Conservation (phyloP, 30 jellyfish, hydroid and myxozoan genomes). For the Clytia hemisphaerica region DNA sequence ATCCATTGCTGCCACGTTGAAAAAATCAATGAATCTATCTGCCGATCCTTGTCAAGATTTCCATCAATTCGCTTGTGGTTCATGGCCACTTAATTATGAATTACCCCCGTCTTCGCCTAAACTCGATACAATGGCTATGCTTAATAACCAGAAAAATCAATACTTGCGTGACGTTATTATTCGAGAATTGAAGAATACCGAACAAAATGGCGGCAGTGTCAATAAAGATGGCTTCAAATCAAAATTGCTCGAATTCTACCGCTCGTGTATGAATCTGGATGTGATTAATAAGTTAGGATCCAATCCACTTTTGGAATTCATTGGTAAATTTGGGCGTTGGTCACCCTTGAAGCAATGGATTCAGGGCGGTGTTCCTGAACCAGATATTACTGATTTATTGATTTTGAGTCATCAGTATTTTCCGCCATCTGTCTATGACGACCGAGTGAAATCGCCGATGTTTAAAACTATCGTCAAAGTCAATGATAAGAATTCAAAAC, state of each 20-base stretch:
- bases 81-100: background rate
- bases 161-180: background rate
- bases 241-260: constrained; percentile 4
- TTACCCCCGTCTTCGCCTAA: constrained; percentile 20
- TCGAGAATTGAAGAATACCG: background rate
- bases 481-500: constrained; percentile 44
- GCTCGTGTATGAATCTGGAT: constrained; percentile 1
- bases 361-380: constrained; percentile 2
- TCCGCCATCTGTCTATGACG: constrained; percentile 30
- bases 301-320: background rate
- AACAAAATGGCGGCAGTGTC: background rate
- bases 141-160: background rate
- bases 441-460: constrained; percentile 45
- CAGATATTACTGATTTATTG: constrained; percentile 5
- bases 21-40: constrained; percentile 19
- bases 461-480: constrained; percentile 62
- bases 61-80: constrained; percentile 28
- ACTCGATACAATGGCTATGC: constrained; percentile 9
- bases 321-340: constrained; percentile 22
- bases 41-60: constrained; percentile 25
- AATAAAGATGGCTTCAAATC: constrained; percentile 18
- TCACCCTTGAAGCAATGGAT: constrained; percentile 12
- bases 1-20: constrained; percentile 9
- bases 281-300: background rate
- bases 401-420: constrained; percentile 28